Base-by-base conservation (phyloP, 1,140 invertebrate genomes). In the Polypedilum vanderplanki region DNA sequence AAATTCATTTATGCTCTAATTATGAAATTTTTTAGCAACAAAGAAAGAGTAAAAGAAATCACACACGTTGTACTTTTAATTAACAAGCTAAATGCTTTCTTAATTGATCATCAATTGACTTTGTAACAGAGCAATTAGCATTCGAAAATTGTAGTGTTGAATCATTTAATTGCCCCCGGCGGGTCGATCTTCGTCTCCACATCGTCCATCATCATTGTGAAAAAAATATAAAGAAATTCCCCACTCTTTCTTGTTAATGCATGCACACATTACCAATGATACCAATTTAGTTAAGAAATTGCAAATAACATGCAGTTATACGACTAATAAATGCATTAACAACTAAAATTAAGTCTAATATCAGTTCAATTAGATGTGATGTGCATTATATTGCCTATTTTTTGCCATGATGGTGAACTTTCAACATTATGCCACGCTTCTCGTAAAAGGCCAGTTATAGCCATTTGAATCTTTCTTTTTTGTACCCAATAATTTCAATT, bases 31-130 rank as follows among this genome's bases (percentile, higher is more conserved):
- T 33, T 33, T 3, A 33, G 2, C 24, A 33, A 33, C 2, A 33
- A 5, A 33, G 24, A 1, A 33, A 33, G 24, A 33, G 5, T 3
- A 33, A 33, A 33, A 33, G 24, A n/a, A n/a, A n/a, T n/a, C 24
- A 33, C 5, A 33, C 24, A 33, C 5, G 24, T 33, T 33, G 24
- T 15, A 57, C 46, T n/a, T 46, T 57, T 57, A 57, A 57, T 57
- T 57, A 57, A 57, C 46, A 8, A n/a, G 12, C 46, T 15, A 57
- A 70, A 70, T 70, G 65, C 15, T 20, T 70, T 70, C 10, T 20
- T 70, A 70, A 70, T 70, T 70, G 65, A 70, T 70, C 65, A 22
- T 70, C 65, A 22, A 70, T 70, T 70, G 65, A 70, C 65, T 70
- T 70, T 22, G 65, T 20, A 70, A 4, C 5, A 33, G 17, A 70